A percentile compares a stretch with the other conserved stretches of the same genome.
Conservation (phyloP, 92 coral and sea anemone species). For the Pocillopora grandis region DNA sequence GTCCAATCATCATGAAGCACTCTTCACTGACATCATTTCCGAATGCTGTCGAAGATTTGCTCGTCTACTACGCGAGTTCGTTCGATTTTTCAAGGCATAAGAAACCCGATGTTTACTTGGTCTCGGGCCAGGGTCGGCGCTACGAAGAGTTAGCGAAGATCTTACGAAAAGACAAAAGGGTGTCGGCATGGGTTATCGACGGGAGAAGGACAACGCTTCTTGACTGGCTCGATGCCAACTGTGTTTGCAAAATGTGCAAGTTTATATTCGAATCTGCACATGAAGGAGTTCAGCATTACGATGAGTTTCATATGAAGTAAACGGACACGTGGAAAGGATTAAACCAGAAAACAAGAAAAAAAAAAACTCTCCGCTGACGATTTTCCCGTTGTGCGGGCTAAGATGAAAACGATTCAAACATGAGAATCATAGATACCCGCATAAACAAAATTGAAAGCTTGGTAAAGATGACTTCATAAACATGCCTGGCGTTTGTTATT, state of each 20-base stretch:
- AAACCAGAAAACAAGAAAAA: neutral
- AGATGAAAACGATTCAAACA: neutral
- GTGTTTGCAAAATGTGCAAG: constrained; percentile 68
- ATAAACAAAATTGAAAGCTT: no score
- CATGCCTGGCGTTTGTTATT: no score
- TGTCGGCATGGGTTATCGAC: constrained; percentile 86
- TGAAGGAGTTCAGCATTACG: constrained; percentile 69
- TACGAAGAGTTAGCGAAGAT: constrained; percentile 91
- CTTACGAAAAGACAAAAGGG: constrained; percentile 73
- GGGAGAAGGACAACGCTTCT: constrained; percentile 62
- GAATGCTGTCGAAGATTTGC: constrained; percentile 80
- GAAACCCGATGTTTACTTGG: constrained; percentile 83
- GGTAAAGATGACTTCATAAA: no score
- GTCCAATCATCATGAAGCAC: constrained; percentile 67
- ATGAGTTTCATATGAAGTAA: constrained; percentile 55
- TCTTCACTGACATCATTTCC: constrained; percentile 73
- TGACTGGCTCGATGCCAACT: constrained; percentile 72
- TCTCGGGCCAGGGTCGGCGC: constrained; percentile 82
- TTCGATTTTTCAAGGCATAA: constrained; percentile 79
- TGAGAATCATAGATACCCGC: no score
- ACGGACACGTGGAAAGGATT: neutral
- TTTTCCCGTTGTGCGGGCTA: neutral
- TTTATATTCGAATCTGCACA: constrained; percentile 59
- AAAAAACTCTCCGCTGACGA: neutral
- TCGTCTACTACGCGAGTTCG: constrained; percentile 74